Evolutionary conservation across 2,888 invertebrate species (phyloP).

Genomic region (Apotomis betuletana): DNA sequence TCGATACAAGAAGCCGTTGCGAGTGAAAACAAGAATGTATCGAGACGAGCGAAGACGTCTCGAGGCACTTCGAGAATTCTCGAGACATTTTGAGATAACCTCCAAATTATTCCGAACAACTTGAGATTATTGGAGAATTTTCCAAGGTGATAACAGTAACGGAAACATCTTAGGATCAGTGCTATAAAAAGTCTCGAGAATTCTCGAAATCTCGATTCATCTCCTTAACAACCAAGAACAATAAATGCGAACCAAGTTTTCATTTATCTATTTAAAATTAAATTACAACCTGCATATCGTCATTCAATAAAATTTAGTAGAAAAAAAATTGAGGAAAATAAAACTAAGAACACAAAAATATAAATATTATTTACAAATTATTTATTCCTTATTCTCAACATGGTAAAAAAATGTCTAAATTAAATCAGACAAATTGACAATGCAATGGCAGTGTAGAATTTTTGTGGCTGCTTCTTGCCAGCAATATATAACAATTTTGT

Average conservation of each 20-base stretch:
- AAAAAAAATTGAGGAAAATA: conserved; percentile 30
- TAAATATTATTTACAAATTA: conserved; percentile 67
- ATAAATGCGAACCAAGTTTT: conserved; percentile 38
- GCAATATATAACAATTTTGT: too few species aligned
- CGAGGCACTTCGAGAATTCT: conserved; percentile 4
- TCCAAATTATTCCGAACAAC: background rate
- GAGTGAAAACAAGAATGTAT: conserved; percentile 28
- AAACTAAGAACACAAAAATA: conserved; percentile 49
- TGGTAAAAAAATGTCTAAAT: conserved; percentile 51
- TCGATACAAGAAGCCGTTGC: conserved; percentile 44
- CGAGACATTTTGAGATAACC: background rate
- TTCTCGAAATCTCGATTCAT: background rate
- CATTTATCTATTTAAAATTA: conserved; percentile 26
- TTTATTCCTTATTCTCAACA: conserved; percentile 47
- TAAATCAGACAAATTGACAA: conserved; percentile 11
- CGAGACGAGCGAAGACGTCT: conserved; percentile 12
- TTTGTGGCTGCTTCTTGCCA: too few species aligned
- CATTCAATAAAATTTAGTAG: conserved; percentile 30
- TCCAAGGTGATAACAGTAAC: too few species aligned
- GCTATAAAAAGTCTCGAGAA: background rate
- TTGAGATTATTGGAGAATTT: background rate
- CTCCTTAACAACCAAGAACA: conserved; percentile 27
- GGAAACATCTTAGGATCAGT: background rate
- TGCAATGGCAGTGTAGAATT: background rate
- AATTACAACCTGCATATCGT: conserved; percentile 36